These are phyloP conservation scores for Phrynocephalus forsythii DNA, from an alignment of 2,797 vertebrate genomes.

Conservation along the genomic window DNA sequence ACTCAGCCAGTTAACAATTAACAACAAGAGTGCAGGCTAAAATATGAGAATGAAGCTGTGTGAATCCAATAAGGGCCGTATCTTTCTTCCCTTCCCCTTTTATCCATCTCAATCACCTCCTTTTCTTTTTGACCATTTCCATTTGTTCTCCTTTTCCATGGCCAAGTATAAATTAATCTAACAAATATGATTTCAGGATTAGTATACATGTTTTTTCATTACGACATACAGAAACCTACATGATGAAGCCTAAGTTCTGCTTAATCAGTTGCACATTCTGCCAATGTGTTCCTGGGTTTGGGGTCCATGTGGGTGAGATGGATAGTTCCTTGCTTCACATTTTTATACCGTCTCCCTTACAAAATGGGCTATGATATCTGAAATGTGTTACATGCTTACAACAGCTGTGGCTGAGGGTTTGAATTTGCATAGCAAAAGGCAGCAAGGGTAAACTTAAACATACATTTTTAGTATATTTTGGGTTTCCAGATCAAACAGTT, in stretches of 20 bases:
- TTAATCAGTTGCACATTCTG: background rate
- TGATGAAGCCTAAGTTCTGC: background rate
- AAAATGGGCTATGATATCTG: background rate
- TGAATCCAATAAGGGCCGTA: background rate
- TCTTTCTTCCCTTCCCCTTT: background rate
- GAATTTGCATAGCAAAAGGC: background rate
- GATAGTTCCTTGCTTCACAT: background rate
- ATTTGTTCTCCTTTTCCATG: background rate
- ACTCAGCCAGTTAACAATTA: too few relatives aligned
- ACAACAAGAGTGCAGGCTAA: background rate
- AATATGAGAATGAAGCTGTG: background rate
- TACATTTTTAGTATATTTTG: background rate
- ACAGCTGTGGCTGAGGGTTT: background rate
- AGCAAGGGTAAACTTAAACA: constrained; percentile 36
- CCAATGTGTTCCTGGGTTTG: background rate
- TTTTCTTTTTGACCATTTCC: background rate
- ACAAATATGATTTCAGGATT: constrained; percentile 3
- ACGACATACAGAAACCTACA: background rate
- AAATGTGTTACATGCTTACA: constrained; percentile 21
- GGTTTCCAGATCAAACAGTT: background rate
- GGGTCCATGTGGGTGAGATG: background rate
- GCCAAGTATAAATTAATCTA: background rate
- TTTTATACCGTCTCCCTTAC: background rate
- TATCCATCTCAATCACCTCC: background rate
- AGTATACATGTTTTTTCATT: background rate